These are phyloP conservation scores for Donacobius atricapilla DNA, from an alignment of 2,113 vertebrate genomes.

Conservation along the genomic window DNA sequence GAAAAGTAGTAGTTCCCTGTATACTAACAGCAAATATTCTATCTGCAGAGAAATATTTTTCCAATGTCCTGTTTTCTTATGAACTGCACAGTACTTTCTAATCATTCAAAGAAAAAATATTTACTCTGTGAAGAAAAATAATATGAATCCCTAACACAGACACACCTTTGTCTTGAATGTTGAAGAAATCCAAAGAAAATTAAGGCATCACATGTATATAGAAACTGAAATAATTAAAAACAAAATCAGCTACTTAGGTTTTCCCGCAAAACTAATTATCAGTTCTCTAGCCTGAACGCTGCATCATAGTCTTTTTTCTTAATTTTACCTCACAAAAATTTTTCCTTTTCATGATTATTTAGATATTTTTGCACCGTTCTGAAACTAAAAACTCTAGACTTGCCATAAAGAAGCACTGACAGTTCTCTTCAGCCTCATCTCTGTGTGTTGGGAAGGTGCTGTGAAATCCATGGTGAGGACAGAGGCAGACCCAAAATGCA, in stretches of 20 bases:
- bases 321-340: not conserved
- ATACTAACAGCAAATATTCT: not conserved
- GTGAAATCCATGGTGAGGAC: rapidly evolving
- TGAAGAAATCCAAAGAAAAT: not conserved
- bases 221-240: not conserved
- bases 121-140: not conserved
- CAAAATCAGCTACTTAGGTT: not conserved
- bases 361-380: not conserved
- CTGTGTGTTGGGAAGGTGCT: not conserved
- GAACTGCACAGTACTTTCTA: not conserved
- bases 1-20: not conserved
- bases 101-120: not conserved
- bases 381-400: not conserved
- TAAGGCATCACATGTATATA: not conserved
- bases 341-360: not conserved
- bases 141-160: not conserved
- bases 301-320: not conserved
- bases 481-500: not conserved
- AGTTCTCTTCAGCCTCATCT: not conserved
- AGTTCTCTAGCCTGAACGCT: not conserved
- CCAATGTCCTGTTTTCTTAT: not conserved
- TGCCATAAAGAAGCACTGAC: not conserved
- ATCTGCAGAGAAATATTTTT: not conserved
- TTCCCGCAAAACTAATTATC: not conserved
- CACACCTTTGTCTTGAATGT: not conserved